A percentile compares a stretch with the other conserved stretches of the same genome.
phyloP scores from a whole-genome alignment of 2,888 invertebrate species.

The Periphyllus acericola region DNA sequence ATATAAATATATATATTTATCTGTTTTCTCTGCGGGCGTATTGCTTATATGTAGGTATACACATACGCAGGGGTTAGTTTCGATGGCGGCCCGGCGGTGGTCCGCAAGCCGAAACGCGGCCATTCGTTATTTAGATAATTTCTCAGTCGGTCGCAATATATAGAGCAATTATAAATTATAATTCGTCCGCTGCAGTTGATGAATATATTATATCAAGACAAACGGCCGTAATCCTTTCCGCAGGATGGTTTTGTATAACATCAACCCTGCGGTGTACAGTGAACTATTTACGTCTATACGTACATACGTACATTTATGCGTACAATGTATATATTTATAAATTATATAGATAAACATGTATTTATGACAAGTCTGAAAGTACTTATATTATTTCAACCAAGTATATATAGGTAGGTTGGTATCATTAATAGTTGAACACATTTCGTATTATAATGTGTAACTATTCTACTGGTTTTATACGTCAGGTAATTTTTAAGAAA shows the following conservation, averaged over 20 bases:
- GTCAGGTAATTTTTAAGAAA: too few species aligned
- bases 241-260: neutral
- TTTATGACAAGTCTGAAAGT: neutral
- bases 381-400: neutral
- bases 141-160: neutral
- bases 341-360: neutral
- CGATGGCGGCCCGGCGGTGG: neutral
- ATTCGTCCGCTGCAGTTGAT: neutral
- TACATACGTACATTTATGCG: too few species aligned
- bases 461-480: neutral
- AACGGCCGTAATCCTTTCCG: constrained; percentile 6
- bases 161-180: constrained; percentile 37
- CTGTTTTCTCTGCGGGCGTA: too few species aligned
- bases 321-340: neutral
- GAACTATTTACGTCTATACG: neutral
- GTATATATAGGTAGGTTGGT: neutral
- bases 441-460: neutral
- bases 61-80: neutral
- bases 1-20: neutral
- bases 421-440: neutral
- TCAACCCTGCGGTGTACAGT: neutral
- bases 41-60: neutral
- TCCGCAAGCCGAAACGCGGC: neutral
- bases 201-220: constrained; percentile 21
- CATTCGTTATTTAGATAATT: neutral